Evolutionary conservation across 2,113 vertebrate genomes (phyloP), one percentile per base, ranked within the genome.

Genomic region (Misgurnus anguillicaudatus): DNA sequence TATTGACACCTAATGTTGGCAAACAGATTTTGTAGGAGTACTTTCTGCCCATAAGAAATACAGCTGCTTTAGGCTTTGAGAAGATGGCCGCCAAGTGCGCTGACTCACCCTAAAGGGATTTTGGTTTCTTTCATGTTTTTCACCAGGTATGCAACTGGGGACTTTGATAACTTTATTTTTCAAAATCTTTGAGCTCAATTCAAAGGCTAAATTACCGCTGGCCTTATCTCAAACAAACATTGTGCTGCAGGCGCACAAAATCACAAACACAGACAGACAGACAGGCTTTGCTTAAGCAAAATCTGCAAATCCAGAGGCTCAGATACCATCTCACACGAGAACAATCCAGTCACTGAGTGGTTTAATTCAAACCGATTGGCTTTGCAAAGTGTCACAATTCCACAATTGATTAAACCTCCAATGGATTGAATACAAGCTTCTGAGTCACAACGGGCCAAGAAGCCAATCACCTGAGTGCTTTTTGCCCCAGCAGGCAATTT

Each of bases 401-500:
- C 51, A 70, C 41, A 65, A 78, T 62, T 69, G 76, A 78, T 67
- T 42, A 70, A 78, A 48, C 66, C 41, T 38, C 55, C 45, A 69
- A 48, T 45, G 45, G 66, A 62, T 78, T 78, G 65, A 70, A 78
- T 47, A 70, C 77, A 55, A 58, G 74, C 78, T 67, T 85, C 74
- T 21, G 45, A 17, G n/a, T 65, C 67, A 81, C 41, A 17, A 77
- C 41, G 57, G n/a, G 77, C 64, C 79, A 72, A 63, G 74, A 60
- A 75, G 82, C 78, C 74, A 87, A 85, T 89, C 79, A 86, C 79
- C 64, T 82, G 77, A 85, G 85, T 87, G 80, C 77, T 75, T 83
- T 83, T 80, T 64, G 78, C 66, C 82, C 69, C 63, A 71, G 70
- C 3, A 68, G 64, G 66, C 75, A 86, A 83, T 87, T 82, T 66